A percentile compares a stretch with the other conserved stretches of the same genome.
phyloP scores from a whole-genome alignment of 2,888 invertebrate genomes.

The Ferrisia virgata region DNA sequence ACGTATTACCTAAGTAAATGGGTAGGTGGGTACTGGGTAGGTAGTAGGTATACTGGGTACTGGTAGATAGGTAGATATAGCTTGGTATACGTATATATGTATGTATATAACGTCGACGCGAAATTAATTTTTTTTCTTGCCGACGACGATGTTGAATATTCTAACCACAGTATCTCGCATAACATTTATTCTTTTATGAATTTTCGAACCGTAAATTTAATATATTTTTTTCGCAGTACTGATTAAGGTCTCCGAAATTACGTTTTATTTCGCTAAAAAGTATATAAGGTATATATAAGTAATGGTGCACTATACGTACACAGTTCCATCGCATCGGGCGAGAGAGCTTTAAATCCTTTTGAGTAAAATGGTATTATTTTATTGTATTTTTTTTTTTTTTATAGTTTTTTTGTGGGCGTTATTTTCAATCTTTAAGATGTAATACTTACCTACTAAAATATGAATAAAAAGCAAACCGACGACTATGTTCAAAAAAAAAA shows the following conservation, averaged over 20 bases:
- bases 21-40: too few species aligned
- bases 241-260: conserved; percentile 26
- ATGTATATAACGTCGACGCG: neutral
- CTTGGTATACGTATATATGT: too few species aligned
- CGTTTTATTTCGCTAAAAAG: neutral
- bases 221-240: conserved; percentile 1
- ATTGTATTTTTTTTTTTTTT: neutral
- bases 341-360: conserved; percentile 5
- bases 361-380: neutral
- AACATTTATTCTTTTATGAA: conserved; percentile 29
- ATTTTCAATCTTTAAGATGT: neutral
- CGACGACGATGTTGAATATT: conserved; percentile 6
- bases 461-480: neutral
- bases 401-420: neutral
- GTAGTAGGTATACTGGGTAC: too few species aligned
- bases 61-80: too few species aligned
- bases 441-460: neutral
- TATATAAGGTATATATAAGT: neutral
- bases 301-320: neutral
- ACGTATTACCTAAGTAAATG: too few species aligned
- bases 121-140: neutral
- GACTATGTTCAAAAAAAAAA: too few species aligned
- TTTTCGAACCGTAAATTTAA: conserved; percentile 22
- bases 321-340: neutral
- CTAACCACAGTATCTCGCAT: neutral